Conservation (phyloP, 2,888 invertebrate genomes). For the Orthonevra nobilis region DNA sequence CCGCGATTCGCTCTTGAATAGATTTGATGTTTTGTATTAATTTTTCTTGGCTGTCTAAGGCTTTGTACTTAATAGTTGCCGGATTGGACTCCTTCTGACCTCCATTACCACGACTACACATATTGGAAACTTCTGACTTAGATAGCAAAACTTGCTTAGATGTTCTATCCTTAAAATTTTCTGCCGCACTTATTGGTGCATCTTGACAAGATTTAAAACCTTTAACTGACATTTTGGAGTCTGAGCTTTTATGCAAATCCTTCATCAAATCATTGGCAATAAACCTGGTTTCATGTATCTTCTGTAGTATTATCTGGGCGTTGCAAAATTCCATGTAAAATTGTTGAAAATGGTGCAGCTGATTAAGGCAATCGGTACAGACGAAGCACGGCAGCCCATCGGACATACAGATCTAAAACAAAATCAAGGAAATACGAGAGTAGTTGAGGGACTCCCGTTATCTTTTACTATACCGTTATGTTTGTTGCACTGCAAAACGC, state of each 20-base stretch:
- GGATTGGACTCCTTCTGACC: too few relatives aligned
- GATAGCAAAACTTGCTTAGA: not conserved
- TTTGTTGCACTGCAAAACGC: not conserved
- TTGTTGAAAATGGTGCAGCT: not conserved
- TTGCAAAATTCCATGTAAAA: not conserved
- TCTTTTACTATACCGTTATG: not conserved
- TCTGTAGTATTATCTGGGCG: not conserved
- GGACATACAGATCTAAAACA: not conserved
- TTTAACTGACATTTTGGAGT: not conserved
- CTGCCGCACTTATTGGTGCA: not conserved
- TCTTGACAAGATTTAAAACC: not conserved
- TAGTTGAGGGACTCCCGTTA: too few relatives aligned
- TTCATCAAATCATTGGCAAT: not conserved
- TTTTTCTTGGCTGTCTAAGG: too few relatives aligned
- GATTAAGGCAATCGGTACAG: not conserved
- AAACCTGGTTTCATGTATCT: not conserved
- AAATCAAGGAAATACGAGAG: not conserved
- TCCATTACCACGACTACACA: too few relatives aligned
- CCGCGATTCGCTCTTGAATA: too few relatives aligned
- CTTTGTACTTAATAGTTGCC: too few relatives aligned
- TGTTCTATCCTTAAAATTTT: not conserved
- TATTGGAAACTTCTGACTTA: not conserved
- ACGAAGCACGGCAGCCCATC: constrained; percentile 6
- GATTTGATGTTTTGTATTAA: too few relatives aligned
- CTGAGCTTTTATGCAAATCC: not conserved